A percentile compares a stretch with the other conserved stretches of the same genome.
Conservation (phyloP, 2,888 invertebrate genomes). For the Therioaphis trifolii region DNA sequence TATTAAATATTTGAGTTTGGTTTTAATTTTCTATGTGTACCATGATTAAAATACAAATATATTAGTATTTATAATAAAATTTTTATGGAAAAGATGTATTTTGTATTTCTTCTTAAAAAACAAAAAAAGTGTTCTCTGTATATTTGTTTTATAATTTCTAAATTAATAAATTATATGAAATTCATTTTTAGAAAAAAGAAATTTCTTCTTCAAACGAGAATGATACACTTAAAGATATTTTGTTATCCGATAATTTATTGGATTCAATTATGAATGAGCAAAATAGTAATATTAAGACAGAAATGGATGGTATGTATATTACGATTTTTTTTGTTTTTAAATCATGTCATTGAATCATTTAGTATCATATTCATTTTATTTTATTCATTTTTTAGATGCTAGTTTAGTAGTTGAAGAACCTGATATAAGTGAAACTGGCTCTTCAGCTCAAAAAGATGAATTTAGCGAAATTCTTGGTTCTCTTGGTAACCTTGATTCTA, state of each 20-base stretch:
- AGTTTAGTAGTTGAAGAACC: constrained; percentile 54
- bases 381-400: constrained; percentile 19
- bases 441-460: constrained; percentile 74
- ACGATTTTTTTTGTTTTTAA: constrained; percentile 1
- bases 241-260: constrained; percentile 75
- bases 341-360: background rate
- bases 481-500: constrained; percentile 81
- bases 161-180: too few relatives aligned
- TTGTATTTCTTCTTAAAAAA: too few relatives aligned
- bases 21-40: too few relatives aligned
- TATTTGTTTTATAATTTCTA: too few relatives aligned
- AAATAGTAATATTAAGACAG: constrained; percentile 68
- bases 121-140: too few relatives aligned
- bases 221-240: constrained; percentile 76
- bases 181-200: constrained; percentile 65
- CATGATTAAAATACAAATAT: too few relatives aligned
- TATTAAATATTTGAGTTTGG: too few relatives aligned
- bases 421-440: constrained; percentile 18
- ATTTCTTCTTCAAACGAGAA: constrained; percentile 67
- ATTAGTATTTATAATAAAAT: too few relatives aligned
- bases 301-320: constrained; percentile 63
- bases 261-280: constrained; percentile 78
- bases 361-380: background rate
- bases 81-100: too few relatives aligned
- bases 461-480: constrained; percentile 76